Evolutionary conservation across 2,888 invertebrate species (phyloP).

Genomic region (Drosophila melanosoma): DNA sequence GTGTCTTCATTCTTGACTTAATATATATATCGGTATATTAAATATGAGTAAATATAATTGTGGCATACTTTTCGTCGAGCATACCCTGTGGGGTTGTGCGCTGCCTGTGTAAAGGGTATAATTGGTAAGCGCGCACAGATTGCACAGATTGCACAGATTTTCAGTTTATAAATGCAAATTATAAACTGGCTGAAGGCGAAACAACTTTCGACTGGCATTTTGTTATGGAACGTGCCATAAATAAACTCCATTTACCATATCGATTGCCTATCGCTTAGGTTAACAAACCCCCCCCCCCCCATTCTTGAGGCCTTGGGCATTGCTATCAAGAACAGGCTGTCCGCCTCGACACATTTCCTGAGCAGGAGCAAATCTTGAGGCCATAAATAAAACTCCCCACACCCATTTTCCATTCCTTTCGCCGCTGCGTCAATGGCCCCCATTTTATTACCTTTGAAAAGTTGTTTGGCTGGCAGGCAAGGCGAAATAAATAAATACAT

Average conservation of each 20-base stretch:
- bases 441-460: conserved; percentile 71
- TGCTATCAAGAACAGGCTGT: conserved; percentile 66
- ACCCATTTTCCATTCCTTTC: neutral
- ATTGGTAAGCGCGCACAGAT: conserved; percentile 44
- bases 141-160: conserved; percentile 68
- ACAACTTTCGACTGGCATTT: conserved; percentile 77
- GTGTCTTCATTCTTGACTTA: neutral
- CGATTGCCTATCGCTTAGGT: conserved; percentile 53
- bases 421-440: conserved; percentile 14
- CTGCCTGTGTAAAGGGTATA: conserved; percentile 10
- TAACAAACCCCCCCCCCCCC: neutral
- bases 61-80: neutral
- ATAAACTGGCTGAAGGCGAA: conserved; percentile 63
- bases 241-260: conserved; percentile 70
- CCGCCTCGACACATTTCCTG: conserved; percentile 37
- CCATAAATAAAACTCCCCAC: conserved; percentile 62
- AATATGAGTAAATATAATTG: neutral
- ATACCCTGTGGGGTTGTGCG: neutral
- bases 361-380: conserved; percentile 49
- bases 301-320: conserved; percentile 18
- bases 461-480: conserved; percentile 36
- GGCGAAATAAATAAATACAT: conserved; percentile 47
- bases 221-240: conserved; percentile 69
- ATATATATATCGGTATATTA: neutral
- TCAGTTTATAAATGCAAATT: conserved; percentile 76